Conservation (phyloP, 1,140 invertebrate genomes). For the Hylyphantes graminicola region DNA sequence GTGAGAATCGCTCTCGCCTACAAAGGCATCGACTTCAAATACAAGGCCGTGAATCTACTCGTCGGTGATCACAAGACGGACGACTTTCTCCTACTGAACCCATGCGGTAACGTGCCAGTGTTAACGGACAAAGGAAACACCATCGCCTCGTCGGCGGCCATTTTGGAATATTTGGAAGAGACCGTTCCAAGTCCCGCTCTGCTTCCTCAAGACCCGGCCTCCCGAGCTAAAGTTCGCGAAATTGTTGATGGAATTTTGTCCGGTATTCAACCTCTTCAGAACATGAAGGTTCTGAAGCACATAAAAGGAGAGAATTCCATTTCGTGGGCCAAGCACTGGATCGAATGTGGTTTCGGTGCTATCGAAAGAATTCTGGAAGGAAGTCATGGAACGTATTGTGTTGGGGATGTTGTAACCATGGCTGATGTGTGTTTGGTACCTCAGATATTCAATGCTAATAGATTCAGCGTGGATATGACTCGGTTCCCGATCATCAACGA, state of each 20-base stretch:
- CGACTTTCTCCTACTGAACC: slow-evolving; percentile 90
- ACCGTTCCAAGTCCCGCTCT: slow-evolving; percentile 84
- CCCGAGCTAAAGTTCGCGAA: slow-evolving; percentile 83
- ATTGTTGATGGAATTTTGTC: slow-evolving; percentile 86
- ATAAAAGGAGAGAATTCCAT: slow-evolving; percentile 63
- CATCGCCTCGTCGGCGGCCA: slow-evolving; percentile 75
- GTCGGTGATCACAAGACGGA: slow-evolving; percentile 81
- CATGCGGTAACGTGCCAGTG: slow-evolving; percentile 93
- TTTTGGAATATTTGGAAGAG: slow-evolving; percentile 96
- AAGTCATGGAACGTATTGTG: slow-evolving; percentile 91
- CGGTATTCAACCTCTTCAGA: slow-evolving; percentile 96
- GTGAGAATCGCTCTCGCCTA: slow-evolving; percentile 80
- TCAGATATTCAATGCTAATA: slow-evolving; percentile 74
- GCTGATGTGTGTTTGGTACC: slow-evolving; percentile 96
- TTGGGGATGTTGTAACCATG: slow-evolving; percentile 92
- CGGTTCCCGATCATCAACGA: slow-evolving; percentile 88
- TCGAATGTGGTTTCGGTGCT: slow-evolving; percentile 72
- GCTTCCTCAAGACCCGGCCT: slow-evolving; percentile 86
- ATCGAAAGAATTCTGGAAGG: slow-evolving; percentile 87
- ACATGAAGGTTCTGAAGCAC: slow-evolving; percentile 85
- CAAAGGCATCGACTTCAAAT: slow-evolving; percentile 95
- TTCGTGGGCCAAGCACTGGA: slow-evolving; percentile 93
- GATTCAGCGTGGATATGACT: slow-evolving; percentile 90
- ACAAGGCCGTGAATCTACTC: slow-evolving; percentile 88
- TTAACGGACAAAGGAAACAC: slow-evolving; percentile 80